Conservation (phyloP, 1,140 invertebrate genomes). For the Rhyzopertha dominica region DNA sequence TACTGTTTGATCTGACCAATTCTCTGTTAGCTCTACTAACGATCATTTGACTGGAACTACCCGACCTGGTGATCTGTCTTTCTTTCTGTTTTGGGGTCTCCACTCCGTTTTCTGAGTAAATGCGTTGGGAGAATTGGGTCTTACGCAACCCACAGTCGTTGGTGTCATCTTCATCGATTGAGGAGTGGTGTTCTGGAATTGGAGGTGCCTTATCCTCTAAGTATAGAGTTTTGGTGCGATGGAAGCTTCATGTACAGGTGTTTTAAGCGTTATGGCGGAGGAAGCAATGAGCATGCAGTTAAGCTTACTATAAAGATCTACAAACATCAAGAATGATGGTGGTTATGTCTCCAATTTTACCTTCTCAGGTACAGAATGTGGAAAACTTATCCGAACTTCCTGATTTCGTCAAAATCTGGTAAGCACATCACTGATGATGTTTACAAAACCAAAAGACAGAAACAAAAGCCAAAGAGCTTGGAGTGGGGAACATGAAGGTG, state of each 20-base stretch:
- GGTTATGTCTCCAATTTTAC: too few species aligned
- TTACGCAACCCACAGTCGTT: slow-evolving; percentile 63
- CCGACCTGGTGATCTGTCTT: slow-evolving; percentile 38
- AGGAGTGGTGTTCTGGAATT: slow-evolving; percentile 39
- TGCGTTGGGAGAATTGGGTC: slow-evolving; percentile 54
- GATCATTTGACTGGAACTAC: too few species aligned
- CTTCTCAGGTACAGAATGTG: too few species aligned
- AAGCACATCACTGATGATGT: too few species aligned
- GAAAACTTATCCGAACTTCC: too few species aligned
- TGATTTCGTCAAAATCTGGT: too few species aligned
- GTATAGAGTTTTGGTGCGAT: not conserved
- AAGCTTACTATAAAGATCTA: too few species aligned
- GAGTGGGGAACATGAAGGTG: too few species aligned
- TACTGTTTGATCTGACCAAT: slow-evolving; percentile 26
- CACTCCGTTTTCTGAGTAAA: slow-evolving; percentile 51
- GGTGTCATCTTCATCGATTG: slow-evolving; percentile 56
- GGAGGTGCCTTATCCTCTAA: too few species aligned
- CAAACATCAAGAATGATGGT: too few species aligned
- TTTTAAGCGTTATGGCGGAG: not conserved
- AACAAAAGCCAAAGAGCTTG: too few species aligned
- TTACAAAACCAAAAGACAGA: too few species aligned
- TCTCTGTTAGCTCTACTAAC: slow-evolving; percentile 34
- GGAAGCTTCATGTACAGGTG: not conserved
- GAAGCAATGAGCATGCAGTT: not conserved
- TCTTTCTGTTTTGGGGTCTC: slow-evolving; percentile 43